Evolutionary conservation across 2,888 invertebrate genomes (phyloP), one percentile per base, ranked within the genome.

Genomic region (Eledona agricola): DNA sequence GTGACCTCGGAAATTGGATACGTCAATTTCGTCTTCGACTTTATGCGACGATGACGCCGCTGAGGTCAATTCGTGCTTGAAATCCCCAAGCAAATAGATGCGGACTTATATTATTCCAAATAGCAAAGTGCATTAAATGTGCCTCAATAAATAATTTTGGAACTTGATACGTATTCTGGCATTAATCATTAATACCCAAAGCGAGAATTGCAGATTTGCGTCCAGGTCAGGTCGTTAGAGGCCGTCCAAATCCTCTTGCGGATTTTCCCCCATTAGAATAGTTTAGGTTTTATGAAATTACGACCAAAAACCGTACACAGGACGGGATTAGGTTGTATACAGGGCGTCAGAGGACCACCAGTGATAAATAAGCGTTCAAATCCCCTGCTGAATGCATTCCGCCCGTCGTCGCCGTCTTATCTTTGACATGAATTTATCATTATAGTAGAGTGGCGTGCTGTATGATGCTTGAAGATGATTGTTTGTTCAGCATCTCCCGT

Each of bases 321-420:
- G 20, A 29, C 19, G 31, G 15, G 62, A 64, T 64, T 62, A 64
- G 62, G 59, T 60, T 62, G 64, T 64, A 62, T 49, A 49, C n/a
- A n/a, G n/a, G n/a, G n/a, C 43, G 61, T 60, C 63, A 54, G 42
- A 17, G 56, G 43, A 56, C 56, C 49, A 58, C 56, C 59, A 55
- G 60, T 53, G 55, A 64, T 62, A 64, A 64, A 64, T 64, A 62
- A 64, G 55, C 57, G 51, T 57, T 57, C 57, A 64, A 64, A 64
- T 61, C 62, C 62, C 57, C 50, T 56, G 60, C 54, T 55, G 58
- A 50, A 58, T 59, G 59, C 58, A 55, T 62, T 60, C 59, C 59
- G 52, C 59, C 62, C 63, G 62, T 62, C 62, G 60, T 59, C 63
- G 55, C 61, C 59, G 56, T 63, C 59, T 55, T 47, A 55, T 47